These are phyloP conservation scores for Hyposoter didymator DNA, from an alignment of 2,888 invertebrate genomes.

Conservation along the genomic window DNA sequence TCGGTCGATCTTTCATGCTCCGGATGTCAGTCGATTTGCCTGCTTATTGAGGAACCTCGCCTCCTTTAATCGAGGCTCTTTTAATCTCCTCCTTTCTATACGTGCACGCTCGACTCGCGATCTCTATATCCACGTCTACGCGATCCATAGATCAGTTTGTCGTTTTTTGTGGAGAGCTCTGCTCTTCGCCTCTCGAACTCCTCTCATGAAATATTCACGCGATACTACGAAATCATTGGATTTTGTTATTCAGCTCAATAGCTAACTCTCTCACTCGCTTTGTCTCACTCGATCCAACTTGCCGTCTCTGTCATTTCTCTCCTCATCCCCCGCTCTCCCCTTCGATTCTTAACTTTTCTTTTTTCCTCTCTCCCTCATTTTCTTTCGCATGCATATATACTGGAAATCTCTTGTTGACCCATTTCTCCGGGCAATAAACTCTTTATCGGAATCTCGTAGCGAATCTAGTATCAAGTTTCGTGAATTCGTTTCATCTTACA, in stretches of 20 bases:
- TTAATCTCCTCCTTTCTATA: conserved; percentile 30
- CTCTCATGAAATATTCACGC: conserved; percentile 81
- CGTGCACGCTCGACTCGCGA: conserved; percentile 24
- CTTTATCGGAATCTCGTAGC: conserved; percentile 51
- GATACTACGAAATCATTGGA: conserved; percentile 76
- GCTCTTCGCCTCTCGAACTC: conserved; percentile 40
- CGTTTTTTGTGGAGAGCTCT: conserved; percentile 55
- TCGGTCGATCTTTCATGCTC: conserved; percentile 49
- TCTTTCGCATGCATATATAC: conserved; percentile 64
- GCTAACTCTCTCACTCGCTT: conserved; percentile 50
- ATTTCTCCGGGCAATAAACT: conserved; percentile 69
- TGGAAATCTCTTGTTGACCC: conserved; percentile 69
- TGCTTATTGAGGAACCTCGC: conserved; percentile 32
- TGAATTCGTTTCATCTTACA: conserved; percentile 3
- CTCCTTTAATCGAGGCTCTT: conserved; percentile 27
- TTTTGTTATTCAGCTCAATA: conserved; percentile 76
- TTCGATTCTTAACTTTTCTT: conserved; percentile 18
- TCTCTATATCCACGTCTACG: conserved; percentile 15
- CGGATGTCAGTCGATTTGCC: conserved; percentile 50
- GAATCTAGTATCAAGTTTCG: conserved; percentile 23
- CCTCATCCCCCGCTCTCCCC: conserved; percentile 37
- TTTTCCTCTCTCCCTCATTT: conserved; percentile 28
- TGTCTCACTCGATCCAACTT: conserved; percentile 24
- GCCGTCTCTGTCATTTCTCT: conserved; percentile 47
- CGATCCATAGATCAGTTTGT: conserved; percentile 34